Base-by-base conservation (phyloP, 1,140 invertebrate genomes). In the Papilio helenus region DNA sequence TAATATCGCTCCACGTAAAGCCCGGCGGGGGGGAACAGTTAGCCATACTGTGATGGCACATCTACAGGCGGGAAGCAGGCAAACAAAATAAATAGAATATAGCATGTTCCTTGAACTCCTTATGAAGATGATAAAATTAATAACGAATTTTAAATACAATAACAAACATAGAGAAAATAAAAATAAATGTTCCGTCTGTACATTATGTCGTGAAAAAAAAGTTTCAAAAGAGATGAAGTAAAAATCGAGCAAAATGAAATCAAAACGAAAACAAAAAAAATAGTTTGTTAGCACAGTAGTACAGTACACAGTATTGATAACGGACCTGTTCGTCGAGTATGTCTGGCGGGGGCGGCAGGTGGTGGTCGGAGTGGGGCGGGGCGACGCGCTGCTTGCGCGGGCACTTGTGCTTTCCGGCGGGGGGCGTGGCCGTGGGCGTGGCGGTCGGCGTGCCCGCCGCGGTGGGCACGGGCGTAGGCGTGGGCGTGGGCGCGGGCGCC, bases 331-430 rank as follows among this genome's bases (percentile, higher is more conserved):
- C 91, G 82, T 92, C 91, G 65, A 88, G 86, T 83, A 94, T 93
- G 83, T 94, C 93, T 0, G 93, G 93, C 88, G 93, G 93, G 81
- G 93, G 93, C 81, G 93, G 93, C 82, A 94, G 87, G 87, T 94
- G 93, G 90, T 93, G 93, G 88, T 94, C 93, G 85, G 89, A 87
- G 86, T 90, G 89, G 1, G 88, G 89, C 61, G 88, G 87, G 79
- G 89, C 89, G 81, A 83, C 83, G 72, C 90, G 89, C 81, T 91
- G 90, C 82, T 94, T 94, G 84, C 92, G 89, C 73, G 89, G 84
- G 81, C 89, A 90, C 90, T 94, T 94, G 90, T 92, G 89, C 55
- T 61, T 61, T 7, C 55, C 55, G 20, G 55, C 55, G 55, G 55
- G 55, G 0, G 55, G 55, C 55, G 55, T 61, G 7, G 55, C 55